Evolutionary conservation across 2,888 invertebrate genomes (phyloP).

Genomic region (Physocephala rufipes): DNA sequence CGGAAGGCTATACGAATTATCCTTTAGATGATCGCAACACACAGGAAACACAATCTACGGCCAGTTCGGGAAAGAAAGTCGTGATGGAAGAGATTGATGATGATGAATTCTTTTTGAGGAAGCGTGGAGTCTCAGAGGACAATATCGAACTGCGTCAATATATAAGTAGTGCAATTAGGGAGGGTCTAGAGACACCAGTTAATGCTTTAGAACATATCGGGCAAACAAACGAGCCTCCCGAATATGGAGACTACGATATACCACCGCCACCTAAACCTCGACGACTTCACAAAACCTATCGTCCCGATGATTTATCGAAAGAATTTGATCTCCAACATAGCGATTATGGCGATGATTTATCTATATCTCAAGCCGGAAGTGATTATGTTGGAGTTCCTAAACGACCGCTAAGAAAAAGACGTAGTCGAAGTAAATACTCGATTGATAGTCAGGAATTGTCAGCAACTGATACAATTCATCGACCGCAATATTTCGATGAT

Average conservation of each 20-base stretch:
- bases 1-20: constrained; percentile 60
- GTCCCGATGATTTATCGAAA: constrained; percentile 58
- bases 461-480: constrained; percentile 56
- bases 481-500: constrained; percentile 61
- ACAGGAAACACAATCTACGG: constrained; percentile 71
- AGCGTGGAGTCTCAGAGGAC: constrained; percentile 81
- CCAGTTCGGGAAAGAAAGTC: constrained; percentile 72
- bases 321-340: constrained; percentile 57
- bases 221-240: constrained; percentile 51
- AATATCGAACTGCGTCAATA: constrained; percentile 82
- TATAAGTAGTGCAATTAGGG: constrained; percentile 80
- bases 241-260: constrained; percentile 62
- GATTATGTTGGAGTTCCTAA: constrained; percentile 64
- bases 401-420: constrained; percentile 68
- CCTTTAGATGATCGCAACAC: constrained; percentile 50
- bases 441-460: constrained; percentile 65
- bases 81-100: constrained; percentile 87
- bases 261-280: constrained; percentile 64
- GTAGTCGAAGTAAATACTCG: constrained; percentile 61
- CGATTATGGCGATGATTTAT: constrained; percentile 62
- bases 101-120: constrained; percentile 86
- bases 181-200: constrained; percentile 72
- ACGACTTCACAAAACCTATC: constrained; percentile 57
- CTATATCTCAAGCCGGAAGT: constrained; percentile 62
- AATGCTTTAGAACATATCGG: constrained; percentile 76